Base-by-base conservation (phyloP, 2,888 invertebrate genomes). In the Calameuta filiformis region DNA sequence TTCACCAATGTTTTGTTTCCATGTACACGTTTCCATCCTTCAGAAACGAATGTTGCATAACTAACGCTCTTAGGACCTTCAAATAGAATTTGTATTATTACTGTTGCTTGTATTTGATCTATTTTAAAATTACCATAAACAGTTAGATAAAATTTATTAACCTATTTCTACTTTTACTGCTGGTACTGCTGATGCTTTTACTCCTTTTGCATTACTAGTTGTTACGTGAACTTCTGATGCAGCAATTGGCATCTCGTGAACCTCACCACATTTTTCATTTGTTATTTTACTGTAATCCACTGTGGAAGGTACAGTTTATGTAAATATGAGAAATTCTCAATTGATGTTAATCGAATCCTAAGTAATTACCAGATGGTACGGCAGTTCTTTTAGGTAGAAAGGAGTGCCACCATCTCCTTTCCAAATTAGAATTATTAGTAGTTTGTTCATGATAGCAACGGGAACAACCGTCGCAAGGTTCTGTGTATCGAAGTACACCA, bases 401-500 rank as follows among this genome's bases (percentile, higher is more conserved):
- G 35, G 89, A 87, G 80, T 93, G 86, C 89, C 93, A 91, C 93
- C 94, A 93, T 87, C 93, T 92, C 80, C 91, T 91, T 73, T 85
- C 85, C 40, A 77, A 74, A 74, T 23, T 71, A 31, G 71, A 31
- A 91, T 15, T 91, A 76, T 84, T 78, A 40, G 56, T 75, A 30
- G 91, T 91, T 33, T 92, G 90, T 81, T 92, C 92, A 75, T 88
- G 87, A 80, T 93, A 91, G 87, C 98, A 98, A 85, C 95, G 95
- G 35, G 94, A 94, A 90, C 98, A 98, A 12, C 98, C 98, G 4
- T 92, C 85, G 87, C 98, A 98, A 0, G 97, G 97, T 6, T 94
- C 94, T 3, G 96, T 94, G 89, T 96, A 98, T 80, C 93, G 94
- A n/a, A 98, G 89, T 11, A 93, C 92, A 0, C 96, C 96, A 88